phyloP scores from a whole-genome alignment of 2,888 invertebrate species.

The Tholera decimalis region DNA sequence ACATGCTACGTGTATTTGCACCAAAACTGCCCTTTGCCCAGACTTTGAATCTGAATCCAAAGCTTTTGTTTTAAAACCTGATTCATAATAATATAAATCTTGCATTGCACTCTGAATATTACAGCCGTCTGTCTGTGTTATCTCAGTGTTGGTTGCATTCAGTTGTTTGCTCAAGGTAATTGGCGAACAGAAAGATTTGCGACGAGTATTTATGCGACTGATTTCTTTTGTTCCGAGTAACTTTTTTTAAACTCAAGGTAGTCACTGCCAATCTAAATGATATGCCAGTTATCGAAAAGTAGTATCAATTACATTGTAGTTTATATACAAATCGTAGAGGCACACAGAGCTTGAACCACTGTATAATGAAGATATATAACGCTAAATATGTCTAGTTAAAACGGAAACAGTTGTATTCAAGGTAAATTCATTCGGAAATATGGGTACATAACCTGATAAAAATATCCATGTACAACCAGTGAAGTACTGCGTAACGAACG shows the following conservation, averaged over 20 bases:
- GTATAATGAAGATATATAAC: background rate
- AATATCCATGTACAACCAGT: constrained; percentile 27
- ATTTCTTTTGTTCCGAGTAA: constrained; percentile 33
- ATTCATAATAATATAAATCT: constrained; percentile 50
- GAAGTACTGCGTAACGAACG: constrained; percentile 37
- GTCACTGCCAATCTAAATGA: background rate
- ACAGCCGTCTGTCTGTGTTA: constrained; percentile 39
- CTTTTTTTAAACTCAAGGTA: constrained; percentile 26
- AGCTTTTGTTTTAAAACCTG: constrained; percentile 63
- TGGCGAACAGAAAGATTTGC: constrained; percentile 53
- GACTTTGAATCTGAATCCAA: constrained; percentile 65
- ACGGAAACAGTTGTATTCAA: background rate
- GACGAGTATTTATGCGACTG: constrained; percentile 29
- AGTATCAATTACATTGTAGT: background rate
- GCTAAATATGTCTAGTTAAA: background rate
- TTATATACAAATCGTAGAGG: too few species aligned
- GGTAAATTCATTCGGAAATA: constrained; percentile 3
- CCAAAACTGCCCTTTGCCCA: constrained; percentile 70
- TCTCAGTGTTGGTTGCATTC: constrained; percentile 42
- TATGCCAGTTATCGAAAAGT: constrained; percentile 17
- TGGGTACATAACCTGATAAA: constrained; percentile 24
- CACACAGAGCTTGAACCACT: background rate
- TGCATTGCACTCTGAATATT: constrained; percentile 41
- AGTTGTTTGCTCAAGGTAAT: constrained; percentile 60
- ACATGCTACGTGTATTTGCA: constrained; percentile 76